These are phyloP conservation scores for Metallyticus violacea DNA, from an alignment of 2,888 invertebrate genomes.

Conservation along the genomic window DNA sequence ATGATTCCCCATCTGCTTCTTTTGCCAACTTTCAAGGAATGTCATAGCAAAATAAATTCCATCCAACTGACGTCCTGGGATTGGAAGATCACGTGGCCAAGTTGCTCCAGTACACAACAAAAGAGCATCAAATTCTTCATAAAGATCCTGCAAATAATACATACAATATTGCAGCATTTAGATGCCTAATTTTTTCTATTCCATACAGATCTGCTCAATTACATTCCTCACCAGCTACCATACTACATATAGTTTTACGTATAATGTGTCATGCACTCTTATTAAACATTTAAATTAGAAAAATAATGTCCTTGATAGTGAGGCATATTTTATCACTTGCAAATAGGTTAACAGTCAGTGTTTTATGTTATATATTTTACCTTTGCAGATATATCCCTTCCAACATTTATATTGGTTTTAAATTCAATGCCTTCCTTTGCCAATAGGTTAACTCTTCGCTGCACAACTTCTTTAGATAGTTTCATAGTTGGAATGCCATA, in stretches of 20 bases:
- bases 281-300: no score
- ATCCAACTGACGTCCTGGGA: conserved; percentile 80
- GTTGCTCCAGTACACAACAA: conserved; percentile 92
- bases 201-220: no score
- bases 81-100: conserved; percentile 89
- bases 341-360: no score
- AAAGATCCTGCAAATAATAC: conserved; percentile 41
- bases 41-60: conserved; percentile 98
- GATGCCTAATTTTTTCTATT: no score
- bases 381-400: conserved; percentile 81
- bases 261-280: no score
- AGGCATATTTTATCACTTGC: no score
- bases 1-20: conserved; percentile 76
- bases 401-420: conserved; percentile 86
- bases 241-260: no score
- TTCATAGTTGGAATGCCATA: conserved; percentile 99
- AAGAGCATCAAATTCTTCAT: conserved; percentile 75
- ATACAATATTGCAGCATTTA: neutral
- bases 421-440: conserved; percentile 87
- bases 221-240: no score
- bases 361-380: no score
- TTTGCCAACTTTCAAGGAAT: conserved; percentile 95
- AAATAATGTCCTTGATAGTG: no score
- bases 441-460: conserved; percentile 81
- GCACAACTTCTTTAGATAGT: conserved; percentile 89